phyloP scores from a whole-genome alignment of 2,888 invertebrate genomes.

The Lamellibrachia columna region DNA sequence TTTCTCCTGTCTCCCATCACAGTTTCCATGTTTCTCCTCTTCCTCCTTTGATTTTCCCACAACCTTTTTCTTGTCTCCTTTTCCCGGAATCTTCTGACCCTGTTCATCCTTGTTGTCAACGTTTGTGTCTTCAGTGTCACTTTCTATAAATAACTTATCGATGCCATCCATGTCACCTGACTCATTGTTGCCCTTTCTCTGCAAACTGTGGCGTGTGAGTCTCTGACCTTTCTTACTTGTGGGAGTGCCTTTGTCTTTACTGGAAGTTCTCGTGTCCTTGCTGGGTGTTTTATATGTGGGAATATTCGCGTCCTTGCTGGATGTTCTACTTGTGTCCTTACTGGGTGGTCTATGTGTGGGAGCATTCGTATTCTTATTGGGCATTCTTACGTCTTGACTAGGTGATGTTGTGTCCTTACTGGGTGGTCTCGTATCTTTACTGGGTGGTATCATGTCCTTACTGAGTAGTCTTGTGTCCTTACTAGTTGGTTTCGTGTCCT shows the following conservation, averaged over 20 bases:
- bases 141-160: constrained; percentile 22
- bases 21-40: constrained; percentile 17
- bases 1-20: background rate
- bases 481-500: no score
- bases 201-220: background rate
- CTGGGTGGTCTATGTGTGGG: background rate
- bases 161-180: constrained; percentile 18
- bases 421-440: background rate
- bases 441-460: no score
- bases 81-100: constrained; percentile 22
- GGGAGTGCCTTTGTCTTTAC: background rate
- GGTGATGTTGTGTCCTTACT: background rate
- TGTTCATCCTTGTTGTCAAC: constrained; percentile 26
- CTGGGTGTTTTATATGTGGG: background rate
- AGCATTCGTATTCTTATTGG: background rate
- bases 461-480: no score
- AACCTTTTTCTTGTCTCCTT: constrained; percentile 22
- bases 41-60: constrained; percentile 25
- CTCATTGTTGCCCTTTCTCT: background rate
- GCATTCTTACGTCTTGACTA: constrained; percentile 17
- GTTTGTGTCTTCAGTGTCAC: constrained; percentile 17
- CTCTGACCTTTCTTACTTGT: background rate
- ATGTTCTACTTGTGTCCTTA: background rate
- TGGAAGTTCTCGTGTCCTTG: background rate
- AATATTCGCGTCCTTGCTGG: constrained; percentile 18